Conservation (phyloP, 2,797 vertebrate species). For the Erithacus rubecula region DNA sequence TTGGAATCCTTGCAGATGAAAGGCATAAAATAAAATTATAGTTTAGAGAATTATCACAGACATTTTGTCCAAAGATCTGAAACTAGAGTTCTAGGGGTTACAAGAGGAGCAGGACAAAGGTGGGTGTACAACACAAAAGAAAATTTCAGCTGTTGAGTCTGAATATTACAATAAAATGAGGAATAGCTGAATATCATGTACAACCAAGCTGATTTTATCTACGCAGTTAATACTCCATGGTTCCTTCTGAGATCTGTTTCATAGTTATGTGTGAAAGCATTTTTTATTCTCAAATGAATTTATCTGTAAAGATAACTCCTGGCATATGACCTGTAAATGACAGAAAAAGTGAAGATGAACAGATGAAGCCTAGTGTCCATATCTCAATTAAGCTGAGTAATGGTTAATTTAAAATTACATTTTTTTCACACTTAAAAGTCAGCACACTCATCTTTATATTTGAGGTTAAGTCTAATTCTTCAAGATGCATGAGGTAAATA, state of each 20-base stretch:
- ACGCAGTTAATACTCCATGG: background rate
- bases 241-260: background rate
- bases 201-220: background rate
- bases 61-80: background rate
- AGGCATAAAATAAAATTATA: background rate
- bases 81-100: background rate
- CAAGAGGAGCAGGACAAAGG: background rate
- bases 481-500: background rate
- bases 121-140: accelerated
- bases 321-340: background rate
- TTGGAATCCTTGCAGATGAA: background rate
- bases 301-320: background rate
- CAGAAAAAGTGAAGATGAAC: background rate
- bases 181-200: background rate
- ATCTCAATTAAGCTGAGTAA: background rate
- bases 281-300: background rate
- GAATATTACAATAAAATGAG: background rate
- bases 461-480: background rate
- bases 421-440: background rate
- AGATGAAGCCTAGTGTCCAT: background rate
- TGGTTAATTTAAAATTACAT: background rate
- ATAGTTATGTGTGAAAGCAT: background rate
- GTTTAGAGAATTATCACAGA: background rate
- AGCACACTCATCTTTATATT: background rate
- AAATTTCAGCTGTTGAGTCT: background rate